phyloP scores from a whole-genome alignment of 1,140 invertebrate genomes.

The Liolophura sinensis region DNA sequence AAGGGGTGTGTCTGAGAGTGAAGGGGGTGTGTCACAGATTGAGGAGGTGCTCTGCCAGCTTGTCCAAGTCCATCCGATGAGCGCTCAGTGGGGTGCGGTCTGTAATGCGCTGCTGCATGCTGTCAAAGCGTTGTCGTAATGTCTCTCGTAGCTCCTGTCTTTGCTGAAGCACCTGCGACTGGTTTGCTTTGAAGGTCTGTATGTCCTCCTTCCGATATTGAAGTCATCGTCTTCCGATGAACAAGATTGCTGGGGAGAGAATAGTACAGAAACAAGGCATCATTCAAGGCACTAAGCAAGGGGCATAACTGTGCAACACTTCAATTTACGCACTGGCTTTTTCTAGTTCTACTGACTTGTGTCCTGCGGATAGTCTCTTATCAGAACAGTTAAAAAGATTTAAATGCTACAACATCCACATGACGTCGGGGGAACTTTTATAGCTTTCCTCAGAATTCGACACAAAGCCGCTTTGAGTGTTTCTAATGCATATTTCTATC shows the following conservation, averaged over 20 bases:
- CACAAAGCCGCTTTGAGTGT: no score
- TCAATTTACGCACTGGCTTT: no score
- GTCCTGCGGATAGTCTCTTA: no score
- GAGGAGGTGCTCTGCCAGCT: neutral
- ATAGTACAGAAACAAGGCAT: slow-evolving; percentile 7
- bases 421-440: no score
- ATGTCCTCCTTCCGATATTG: slow-evolving; percentile 87
- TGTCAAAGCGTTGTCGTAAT: slow-evolving; percentile 77
- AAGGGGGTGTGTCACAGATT: neutral
- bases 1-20: no score
- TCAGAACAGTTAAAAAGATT: no score
- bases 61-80: neutral
- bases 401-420: no score
- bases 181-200: slow-evolving; percentile 75
- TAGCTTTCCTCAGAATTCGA: no score
- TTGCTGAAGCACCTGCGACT: slow-evolving; percentile 74
- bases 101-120: slow-evolving; percentile 25
- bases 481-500: no score
- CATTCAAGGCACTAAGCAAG: neutral
- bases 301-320: no score
- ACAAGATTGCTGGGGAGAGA: slow-evolving; percentile 58
- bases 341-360: no score
- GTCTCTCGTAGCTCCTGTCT: slow-evolving; percentile 79
- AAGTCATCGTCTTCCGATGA: slow-evolving; percentile 70
- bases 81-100: no score